Evolutionary conservation across 2,797 vertebrate species (phyloP), one percentile per base, ranked within the genome.

Genomic region (Channallabes apus): DNA sequence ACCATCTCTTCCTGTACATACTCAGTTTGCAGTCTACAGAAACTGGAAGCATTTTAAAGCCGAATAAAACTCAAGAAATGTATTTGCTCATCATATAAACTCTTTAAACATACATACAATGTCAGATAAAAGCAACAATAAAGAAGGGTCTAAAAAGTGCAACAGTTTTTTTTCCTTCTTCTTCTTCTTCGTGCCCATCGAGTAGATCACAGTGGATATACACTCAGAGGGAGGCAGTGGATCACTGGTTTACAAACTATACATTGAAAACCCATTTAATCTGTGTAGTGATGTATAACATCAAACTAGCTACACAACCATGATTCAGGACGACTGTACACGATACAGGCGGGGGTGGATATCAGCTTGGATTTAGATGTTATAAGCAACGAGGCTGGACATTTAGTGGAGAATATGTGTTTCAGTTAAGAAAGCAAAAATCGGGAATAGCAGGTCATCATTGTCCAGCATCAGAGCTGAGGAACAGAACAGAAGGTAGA

Each of bases 251-350:
- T 94, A 95, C 94, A 93, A 94, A 95, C 93, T 95, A 94, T 92
- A 95, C 94, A 96, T 95, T 95, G 93, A 96, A 94, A 94, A 95
- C 94, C 95, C 95, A 95, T 86, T 83, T 79, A 86, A 85, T 83
- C 86, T 24, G 51, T 94, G 96, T 90, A 96, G 93, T 94, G 96
- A 97, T 97, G 96, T 96, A 97, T 96, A 95, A 97, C 96, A 97
- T 96, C 96, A 96, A 91, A 93, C 93, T 93, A 93, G 86, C 84
- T 86, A 84, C 77, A 87, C 56, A 77, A 85, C 59, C 38, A 84
- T 73, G 82, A 64, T 86, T 88, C 80, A 86, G 83, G 76, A 87
- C 27, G 80, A 82, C 35, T 59, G 67, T 76, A 87, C 80, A 88
- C 77, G 78, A 90, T 82, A 54, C 9, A 79, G 84, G 87, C 58